Conservation (phyloP, 2,113 vertebrate species). For the Eulacestoma nigropectus region DNA sequence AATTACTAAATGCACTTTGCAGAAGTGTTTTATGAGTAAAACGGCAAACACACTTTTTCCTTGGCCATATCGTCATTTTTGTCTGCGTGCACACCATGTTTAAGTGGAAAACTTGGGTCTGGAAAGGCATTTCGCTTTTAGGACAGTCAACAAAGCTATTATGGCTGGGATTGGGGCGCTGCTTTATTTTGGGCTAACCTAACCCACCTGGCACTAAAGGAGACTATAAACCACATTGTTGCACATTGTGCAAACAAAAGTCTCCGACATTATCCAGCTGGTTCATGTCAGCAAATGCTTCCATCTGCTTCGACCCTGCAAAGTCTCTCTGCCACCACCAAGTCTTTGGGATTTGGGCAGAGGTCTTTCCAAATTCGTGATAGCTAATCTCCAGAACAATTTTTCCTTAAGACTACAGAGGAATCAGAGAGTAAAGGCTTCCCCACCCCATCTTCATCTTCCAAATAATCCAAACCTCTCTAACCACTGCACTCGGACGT, state of each 20-base stretch:
- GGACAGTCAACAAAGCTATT: neutral
- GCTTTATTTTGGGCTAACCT: neutral
- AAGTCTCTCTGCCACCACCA: neutral
- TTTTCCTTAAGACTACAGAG: neutral
- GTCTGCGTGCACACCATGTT: neutral
- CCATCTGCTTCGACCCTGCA: neutral
- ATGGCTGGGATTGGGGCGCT: neutral
- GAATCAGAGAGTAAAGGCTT: neutral
- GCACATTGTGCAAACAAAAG: neutral
- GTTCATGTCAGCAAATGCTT: neutral
- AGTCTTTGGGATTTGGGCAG: neutral
- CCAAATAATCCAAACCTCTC: neutral
- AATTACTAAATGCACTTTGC: conserved; percentile 64
- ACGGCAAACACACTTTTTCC: neutral
- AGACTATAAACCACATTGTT: neutral
- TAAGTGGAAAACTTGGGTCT: neutral
- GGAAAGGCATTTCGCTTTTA: neutral
- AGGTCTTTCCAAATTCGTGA: accelerated
- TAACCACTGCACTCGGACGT: neutral
- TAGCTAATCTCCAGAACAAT: neutral
- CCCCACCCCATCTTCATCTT: neutral
- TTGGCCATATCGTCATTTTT: neutral
- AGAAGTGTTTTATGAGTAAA: conserved; percentile 65
- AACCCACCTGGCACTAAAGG: neutral
- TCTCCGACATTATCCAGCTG: neutral